Conservation (phyloP, 2,113 vertebrate genomes). For the Nerophis ophidion region DNA sequence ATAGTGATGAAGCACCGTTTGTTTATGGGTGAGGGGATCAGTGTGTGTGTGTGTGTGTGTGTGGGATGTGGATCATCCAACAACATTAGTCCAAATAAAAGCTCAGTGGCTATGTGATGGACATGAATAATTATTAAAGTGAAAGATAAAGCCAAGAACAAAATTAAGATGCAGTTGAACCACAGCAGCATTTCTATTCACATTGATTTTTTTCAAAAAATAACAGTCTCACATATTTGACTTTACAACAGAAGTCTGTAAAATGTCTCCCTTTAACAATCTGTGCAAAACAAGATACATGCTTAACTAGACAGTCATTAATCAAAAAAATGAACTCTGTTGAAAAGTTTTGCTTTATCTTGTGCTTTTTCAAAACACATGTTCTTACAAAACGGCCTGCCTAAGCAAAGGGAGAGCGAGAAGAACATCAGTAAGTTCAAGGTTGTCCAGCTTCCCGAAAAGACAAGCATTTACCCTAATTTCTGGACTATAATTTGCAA, state of each 20-base stretch:
- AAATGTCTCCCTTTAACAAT: constrained; percentile 5
- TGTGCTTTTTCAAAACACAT: too few relatives aligned
- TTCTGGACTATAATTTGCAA: too few relatives aligned
- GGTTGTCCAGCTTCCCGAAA: too few relatives aligned
- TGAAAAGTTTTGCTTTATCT: too few relatives aligned
- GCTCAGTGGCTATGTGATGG: constrained; percentile 34
- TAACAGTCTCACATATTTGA: constrained; percentile 21
- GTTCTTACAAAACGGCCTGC: too few relatives aligned
- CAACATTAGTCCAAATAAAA: constrained; percentile 40
- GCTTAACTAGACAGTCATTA: too few relatives aligned
- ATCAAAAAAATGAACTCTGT: too few relatives aligned
- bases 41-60: constrained; percentile 14
- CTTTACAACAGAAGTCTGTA: constrained; percentile 12
- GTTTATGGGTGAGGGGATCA: constrained; percentile 23
- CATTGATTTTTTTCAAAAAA: constrained; percentile 41
- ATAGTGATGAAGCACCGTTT: constrained; percentile 51
- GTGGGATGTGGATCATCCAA: constrained; percentile 7
- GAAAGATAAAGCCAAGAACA: constrained; percentile 37
- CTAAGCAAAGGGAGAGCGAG: too few relatives aligned
- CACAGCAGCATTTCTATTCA: constrained; percentile 45
- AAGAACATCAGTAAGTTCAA: too few relatives aligned
- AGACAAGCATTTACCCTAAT: neutral
- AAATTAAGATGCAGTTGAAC: constrained; percentile 39
- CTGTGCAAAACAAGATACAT: too few relatives aligned
- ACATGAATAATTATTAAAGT: constrained; percentile 45